phyloP scores from a whole-genome alignment of 1,140 invertebrate genomes.

The Trichomalopsis sarcophagae region DNA sequence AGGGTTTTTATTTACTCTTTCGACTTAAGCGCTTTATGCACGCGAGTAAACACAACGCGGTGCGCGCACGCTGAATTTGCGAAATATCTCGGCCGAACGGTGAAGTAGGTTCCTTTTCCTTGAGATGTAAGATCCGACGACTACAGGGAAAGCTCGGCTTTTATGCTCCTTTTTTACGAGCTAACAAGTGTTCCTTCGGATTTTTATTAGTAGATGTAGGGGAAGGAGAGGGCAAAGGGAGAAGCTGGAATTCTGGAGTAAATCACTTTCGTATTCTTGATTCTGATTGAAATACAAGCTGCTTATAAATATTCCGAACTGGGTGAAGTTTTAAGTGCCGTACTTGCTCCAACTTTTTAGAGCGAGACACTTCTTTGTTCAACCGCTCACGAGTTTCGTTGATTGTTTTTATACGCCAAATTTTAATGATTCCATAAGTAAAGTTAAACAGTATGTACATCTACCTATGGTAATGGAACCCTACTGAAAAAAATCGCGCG shows the following conservation, averaged over 20 bases:
- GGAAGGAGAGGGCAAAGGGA: background rate
- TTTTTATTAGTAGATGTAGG: background rate
- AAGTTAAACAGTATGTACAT: no score
- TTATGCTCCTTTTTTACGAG: constrained; percentile 23
- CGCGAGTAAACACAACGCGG: no score
- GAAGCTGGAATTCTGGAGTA: constrained; percentile 17
- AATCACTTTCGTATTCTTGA: constrained; percentile 28
- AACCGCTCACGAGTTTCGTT: background rate
- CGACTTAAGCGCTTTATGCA: background rate
- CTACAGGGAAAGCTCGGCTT: constrained; percentile 1
- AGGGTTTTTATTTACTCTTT: background rate
- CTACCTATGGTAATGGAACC: no score
- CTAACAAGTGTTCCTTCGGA: background rate
- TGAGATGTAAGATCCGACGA: constrained; percentile 4
- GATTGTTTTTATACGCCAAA: background rate
- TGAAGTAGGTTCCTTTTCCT: background rate
- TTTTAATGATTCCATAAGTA: background rate
- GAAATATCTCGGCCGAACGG: background rate
- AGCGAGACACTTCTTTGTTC: constrained; percentile 4
- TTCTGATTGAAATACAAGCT: constrained; percentile 42
- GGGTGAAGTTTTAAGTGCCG: constrained; percentile 13
- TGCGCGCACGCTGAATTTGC: background rate
- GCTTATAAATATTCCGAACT: constrained; percentile 27
- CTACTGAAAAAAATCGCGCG: no score
- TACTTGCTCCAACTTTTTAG: constrained; percentile 14